Percentiles rank a stretch among this genome's conserved stretches.
Evolutionary conservation across 2,113 vertebrate genomes (phyloP).

Genomic region (Cairina moschata): DNA sequence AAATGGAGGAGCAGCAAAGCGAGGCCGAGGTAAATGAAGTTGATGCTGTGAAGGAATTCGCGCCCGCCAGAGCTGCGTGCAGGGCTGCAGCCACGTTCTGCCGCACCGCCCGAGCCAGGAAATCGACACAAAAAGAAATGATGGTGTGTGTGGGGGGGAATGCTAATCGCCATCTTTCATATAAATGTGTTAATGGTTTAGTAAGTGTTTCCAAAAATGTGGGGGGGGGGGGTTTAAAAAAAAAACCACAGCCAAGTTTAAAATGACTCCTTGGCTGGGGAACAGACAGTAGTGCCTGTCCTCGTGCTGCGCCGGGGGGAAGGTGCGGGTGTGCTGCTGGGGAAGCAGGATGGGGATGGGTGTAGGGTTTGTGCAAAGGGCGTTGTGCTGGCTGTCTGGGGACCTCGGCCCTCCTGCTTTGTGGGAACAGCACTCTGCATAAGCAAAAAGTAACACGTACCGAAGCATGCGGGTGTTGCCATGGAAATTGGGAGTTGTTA

Average conservation of each 20-base stretch:
- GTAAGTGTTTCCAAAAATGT: conserved; percentile 68
- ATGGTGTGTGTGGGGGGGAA: not conserved
- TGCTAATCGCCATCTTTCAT: conserved; percentile 58
- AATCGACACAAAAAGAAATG: conserved; percentile 43
- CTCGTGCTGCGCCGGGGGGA: not conserved
- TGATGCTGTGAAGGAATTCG: conserved; percentile 29
- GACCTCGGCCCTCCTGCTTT: not conserved
- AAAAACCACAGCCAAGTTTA: conserved; percentile 43
- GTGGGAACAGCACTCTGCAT: not conserved
- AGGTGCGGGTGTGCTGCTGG: accelerated
- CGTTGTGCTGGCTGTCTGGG: not conserved
- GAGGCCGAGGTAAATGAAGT: conserved; percentile 2
- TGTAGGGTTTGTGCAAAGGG: not conserved
- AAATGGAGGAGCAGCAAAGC: not conserved
- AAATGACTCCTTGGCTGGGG: conserved; percentile 45
- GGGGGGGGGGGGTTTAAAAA: conserved; percentile 46
- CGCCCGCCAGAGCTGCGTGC: not conserved
- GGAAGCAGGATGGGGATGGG: not conserved
- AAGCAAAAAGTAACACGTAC: not conserved
- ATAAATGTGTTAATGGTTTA: conserved; percentile 67
- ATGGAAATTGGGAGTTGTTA: conserved; percentile 48
- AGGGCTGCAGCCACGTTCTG: conserved; percentile 36
- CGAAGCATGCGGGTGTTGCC: conserved; percentile 18
- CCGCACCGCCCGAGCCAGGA: conserved; percentile 15
- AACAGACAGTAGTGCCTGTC: conserved; percentile 1